A percentile compares a stretch with the other conserved stretches of the same genome.
These are phyloP conservation scores for Lingula anatina DNA, from an alignment of 2,888 invertebrate genomes.

Conservation along the genomic window DNA sequence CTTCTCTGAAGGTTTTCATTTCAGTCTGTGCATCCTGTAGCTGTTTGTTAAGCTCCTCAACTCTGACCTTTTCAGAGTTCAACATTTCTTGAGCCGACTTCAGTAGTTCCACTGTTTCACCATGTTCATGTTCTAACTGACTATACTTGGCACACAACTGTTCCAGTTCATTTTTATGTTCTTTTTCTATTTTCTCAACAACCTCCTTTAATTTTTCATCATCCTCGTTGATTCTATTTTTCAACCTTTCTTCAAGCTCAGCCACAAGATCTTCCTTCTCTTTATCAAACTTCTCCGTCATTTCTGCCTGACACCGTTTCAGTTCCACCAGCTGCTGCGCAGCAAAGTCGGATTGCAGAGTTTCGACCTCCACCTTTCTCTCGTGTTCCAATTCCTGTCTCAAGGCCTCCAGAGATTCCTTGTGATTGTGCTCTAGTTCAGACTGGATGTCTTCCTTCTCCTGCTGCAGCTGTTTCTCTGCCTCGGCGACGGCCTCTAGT, in stretches of 20 bases:
- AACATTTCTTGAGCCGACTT: no score
- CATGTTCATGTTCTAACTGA: no score
- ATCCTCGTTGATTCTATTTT: no score
- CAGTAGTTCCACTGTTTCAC: no score
- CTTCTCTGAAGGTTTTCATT: no score
- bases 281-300: slow-evolving; percentile 6
- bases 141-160: no score
- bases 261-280: slow-evolving; percentile 24
- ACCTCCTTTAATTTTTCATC: no score
- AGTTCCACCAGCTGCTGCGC: slow-evolving; percentile 24
- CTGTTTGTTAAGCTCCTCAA: slow-evolving; percentile 4
- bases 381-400: slow-evolving; percentile 32
- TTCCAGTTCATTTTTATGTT: slow-evolving; percentile 17
- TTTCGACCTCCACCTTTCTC: slow-evolving; percentile 18
- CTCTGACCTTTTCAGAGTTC: no score
- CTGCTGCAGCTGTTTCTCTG: slow-evolving; percentile 7
- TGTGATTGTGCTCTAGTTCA: slow-evolving; percentile 12
- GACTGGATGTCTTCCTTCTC: slow-evolving; percentile 8
- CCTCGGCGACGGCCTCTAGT: slow-evolving; percentile 3
- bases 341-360: not conserved
- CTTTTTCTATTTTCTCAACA: no score
- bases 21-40: not conserved
- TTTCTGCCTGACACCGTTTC: slow-evolving; percentile 26
- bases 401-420: slow-evolving; percentile 17
- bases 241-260: no score